Base-by-base conservation (phyloP, 2,113 vertebrate genomes). In the Caloenas nicobarica region DNA sequence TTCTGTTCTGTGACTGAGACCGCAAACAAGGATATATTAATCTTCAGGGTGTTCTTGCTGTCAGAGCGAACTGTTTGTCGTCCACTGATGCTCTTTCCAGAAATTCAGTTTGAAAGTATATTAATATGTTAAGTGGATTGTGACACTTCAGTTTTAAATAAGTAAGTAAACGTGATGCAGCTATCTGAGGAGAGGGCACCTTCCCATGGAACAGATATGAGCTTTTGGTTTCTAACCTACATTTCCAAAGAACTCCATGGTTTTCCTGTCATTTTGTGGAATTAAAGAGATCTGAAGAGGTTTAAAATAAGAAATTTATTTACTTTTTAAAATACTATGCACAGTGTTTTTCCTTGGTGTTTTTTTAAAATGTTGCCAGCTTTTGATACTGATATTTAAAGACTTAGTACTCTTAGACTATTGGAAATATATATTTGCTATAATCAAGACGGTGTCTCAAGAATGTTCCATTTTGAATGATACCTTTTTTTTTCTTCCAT, bases 401-500 rank as follows among this genome's bases (percentile, higher is more conserved):
- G 25, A 22, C 26, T 64, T 64, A 64, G 26, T 71, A 17, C 22
- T 79, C 2, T 38, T 36, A 15, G 15, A 76, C 19, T 72, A 4
- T 40, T 64, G 50, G 31, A 58, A 91, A 54, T 54, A 16, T 2
- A 1, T 38, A 38, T 82, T 91, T 83, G 38, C 50, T 87, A 0
- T 74, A 81, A 54, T 78, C 21, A 50, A 29, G 40, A 3, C 79
- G 40, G 3, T 89, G 50, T 76, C 85, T 2, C 26, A 86, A 24
- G 33, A 93, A 28, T 69, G 60, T 76, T 91, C 50, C 29, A 10
- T 54, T 89, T 86, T 70, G 78, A 89, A 40, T 89, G 25, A 83
- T 44, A 16, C 4, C 79, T 33, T 56, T 17, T 51, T 62, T 14
- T 68, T 13, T 57, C 57, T 87, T 72, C 31, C 81, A 4, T 94